Conservation (phyloP, 1,140 invertebrate species). For the Drosophila bocqueti region DNA sequence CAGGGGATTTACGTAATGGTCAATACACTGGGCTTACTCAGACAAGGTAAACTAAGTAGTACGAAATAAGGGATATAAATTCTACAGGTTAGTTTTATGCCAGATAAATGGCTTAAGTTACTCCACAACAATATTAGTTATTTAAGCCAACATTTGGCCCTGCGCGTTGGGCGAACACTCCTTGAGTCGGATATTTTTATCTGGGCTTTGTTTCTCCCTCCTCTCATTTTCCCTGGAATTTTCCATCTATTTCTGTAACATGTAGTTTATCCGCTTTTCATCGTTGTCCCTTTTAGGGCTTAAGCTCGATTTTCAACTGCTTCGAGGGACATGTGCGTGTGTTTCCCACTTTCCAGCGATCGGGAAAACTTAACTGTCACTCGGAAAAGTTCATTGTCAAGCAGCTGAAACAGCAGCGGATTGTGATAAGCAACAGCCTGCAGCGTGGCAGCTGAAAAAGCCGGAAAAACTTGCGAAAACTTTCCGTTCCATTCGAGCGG, state of each 20-base stretch:
- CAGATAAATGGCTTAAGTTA: neutral
- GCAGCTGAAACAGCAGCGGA: constrained; percentile 32
- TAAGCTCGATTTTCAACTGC: constrained; percentile 42
- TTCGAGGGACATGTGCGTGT: constrained; percentile 42
- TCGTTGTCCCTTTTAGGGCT: constrained; percentile 35
- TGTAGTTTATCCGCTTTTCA: constrained; percentile 53
- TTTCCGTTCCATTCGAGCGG: constrained; percentile 20
- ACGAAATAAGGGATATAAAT: constrained; percentile 1
- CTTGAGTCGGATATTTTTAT: constrained; percentile 9
- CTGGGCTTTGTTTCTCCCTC: neutral
- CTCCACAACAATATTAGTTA: constrained; percentile 1
- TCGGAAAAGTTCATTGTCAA: constrained; percentile 52
- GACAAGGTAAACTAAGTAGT: constrained; percentile 1
- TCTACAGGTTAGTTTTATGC: constrained; percentile 2
- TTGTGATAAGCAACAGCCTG: constrained; percentile 57
- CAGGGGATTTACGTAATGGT: constrained; percentile 34
- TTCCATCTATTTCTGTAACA: constrained; percentile 48
- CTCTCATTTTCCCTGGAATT: neutral
- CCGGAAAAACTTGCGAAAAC: constrained; percentile 57
- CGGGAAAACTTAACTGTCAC: constrained; percentile 45
- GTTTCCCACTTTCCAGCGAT: constrained; percentile 21
- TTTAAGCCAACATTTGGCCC: constrained; percentile 1
- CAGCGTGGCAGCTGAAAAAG: constrained; percentile 37
- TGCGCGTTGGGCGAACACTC: neutral
- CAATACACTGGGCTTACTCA: constrained; percentile 15